phyloP scores from a whole-genome alignment of 2,797 vertebrate species.

The Picus viridis region DNA sequence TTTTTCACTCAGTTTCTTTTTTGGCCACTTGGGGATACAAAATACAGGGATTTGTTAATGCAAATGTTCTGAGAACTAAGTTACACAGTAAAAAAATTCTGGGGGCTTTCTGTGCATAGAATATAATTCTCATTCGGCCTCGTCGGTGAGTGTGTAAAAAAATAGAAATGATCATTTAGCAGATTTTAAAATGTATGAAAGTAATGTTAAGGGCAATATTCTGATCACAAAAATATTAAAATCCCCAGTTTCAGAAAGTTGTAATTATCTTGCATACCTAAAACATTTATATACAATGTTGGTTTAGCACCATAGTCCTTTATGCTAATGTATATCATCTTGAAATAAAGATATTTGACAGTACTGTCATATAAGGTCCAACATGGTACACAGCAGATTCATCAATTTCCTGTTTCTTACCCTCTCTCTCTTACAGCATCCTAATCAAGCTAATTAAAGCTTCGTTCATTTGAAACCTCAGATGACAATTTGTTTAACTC shows the following conservation, averaged over 20 bases:
- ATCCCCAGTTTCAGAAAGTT: constrained; percentile 2
- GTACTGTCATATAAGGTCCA: constrained; percentile 64
- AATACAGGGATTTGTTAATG: not conserved
- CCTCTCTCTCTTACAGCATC: constrained; percentile 83
- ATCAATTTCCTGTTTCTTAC: constrained; percentile 87
- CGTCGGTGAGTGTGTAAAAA: not conserved
- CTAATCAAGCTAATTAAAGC: constrained; percentile 99
- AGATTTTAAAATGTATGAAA: not conserved
- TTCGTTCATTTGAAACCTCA: constrained; percentile 97
- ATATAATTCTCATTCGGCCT: not conserved
- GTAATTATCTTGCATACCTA: not conserved
- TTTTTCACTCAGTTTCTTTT: not conserved
- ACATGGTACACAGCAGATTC: constrained; percentile 78
- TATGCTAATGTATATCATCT: constrained; percentile 27
- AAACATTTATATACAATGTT: not conserved
- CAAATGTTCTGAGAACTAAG: not conserved
- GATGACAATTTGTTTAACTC: constrained; percentile 99
- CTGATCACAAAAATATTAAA: constrained; percentile 13
- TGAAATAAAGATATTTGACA: constrained; percentile 74
- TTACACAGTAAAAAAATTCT: not conserved
- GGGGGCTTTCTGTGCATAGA: not conserved
- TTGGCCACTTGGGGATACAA: not conserved
- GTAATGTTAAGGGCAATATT: not conserved
- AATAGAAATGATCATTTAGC: not conserved
- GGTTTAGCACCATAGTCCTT: constrained; percentile 1